Conservation (phyloP, 2,113 vertebrate genomes). For the Ibidorhyncha struthersii region DNA sequence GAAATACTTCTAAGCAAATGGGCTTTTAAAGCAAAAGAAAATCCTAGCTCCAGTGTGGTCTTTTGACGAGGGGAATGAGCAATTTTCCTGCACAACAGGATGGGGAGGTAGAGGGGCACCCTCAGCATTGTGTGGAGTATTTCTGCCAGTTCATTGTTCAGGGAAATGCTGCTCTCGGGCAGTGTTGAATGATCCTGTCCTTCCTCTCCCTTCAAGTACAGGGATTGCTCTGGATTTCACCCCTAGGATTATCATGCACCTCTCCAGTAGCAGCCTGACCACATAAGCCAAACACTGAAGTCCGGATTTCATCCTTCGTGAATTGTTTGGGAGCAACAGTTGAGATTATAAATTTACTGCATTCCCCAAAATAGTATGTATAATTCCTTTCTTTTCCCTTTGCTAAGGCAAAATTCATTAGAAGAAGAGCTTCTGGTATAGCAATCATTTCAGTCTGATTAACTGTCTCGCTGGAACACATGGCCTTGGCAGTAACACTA, state of each 20-base stretch:
- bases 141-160: conserved; percentile 32
- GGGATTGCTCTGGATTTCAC: neutral
- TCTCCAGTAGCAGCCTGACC: neutral
- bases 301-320: neutral
- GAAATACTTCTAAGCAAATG: neutral
- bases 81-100: neutral
- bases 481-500: neutral
- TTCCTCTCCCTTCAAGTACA: neutral
- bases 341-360: neutral
- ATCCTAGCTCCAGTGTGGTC: neutral
- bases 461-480: conserved; percentile 32
- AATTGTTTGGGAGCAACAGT: neutral
- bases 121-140: neutral
- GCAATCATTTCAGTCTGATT: conserved; percentile 19
- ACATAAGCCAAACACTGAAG: neutral
- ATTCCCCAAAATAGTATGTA: neutral
- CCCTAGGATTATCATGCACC: neutral
- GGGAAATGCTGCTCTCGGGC: neutral
- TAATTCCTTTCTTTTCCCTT: neutral
- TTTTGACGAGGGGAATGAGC: neutral
- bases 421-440: conserved; percentile 48
- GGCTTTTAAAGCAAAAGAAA: neutral
- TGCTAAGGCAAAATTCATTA: neutral
- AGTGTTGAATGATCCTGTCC: neutral
- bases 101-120: neutral